These are phyloP conservation scores for Synanthedon tipuliformis DNA, from an alignment of 2,888 invertebrate species.

Conservation along the genomic window DNA sequence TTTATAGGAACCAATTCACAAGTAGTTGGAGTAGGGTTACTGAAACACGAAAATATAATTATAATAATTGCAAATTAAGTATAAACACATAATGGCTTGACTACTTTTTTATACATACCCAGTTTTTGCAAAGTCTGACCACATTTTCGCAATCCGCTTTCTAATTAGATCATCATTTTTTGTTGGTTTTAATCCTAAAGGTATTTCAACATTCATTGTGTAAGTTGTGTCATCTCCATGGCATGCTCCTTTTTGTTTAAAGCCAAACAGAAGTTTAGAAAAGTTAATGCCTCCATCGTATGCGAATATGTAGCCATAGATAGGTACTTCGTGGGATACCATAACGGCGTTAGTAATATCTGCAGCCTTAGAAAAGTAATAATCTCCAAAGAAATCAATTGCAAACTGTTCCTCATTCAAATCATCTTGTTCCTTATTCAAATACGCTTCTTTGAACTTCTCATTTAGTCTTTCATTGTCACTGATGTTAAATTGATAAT, in stretches of 20 bases:
- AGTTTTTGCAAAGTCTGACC: constrained; percentile 74
- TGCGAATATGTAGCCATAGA: constrained; percentile 71
- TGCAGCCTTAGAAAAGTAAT: constrained; percentile 48
- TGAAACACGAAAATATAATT: constrained; percentile 19
- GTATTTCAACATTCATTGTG: constrained; percentile 46
- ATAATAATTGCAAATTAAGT: no score
- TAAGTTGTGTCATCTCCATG: constrained; percentile 74
- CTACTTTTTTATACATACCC: constrained; percentile 28
- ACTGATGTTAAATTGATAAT: constrained; percentile 35
- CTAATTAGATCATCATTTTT: constrained; percentile 42
- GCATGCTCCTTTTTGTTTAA: constrained; percentile 61
- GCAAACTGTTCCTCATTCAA: constrained; percentile 44
- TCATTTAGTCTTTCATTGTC: constrained; percentile 21
- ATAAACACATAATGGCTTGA: no score
- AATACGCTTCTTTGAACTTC: constrained; percentile 50
- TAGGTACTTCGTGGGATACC: constrained; percentile 42
- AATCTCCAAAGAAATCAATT: constrained; percentile 61
- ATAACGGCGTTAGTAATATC: constrained; percentile 38
- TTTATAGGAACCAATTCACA: constrained; percentile 28
- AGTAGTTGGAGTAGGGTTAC: constrained; percentile 45
- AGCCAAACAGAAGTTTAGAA: constrained; percentile 48
- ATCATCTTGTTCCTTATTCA: constrained; percentile 38
- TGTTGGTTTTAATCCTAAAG: constrained; percentile 22
- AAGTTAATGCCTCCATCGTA: constrained; percentile 68
- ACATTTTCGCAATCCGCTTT: constrained; percentile 61